These are phyloP conservation scores for Gavialis gangeticus DNA, from an alignment of 2,113 vertebrate genomes.

Conservation along the genomic window DNA sequence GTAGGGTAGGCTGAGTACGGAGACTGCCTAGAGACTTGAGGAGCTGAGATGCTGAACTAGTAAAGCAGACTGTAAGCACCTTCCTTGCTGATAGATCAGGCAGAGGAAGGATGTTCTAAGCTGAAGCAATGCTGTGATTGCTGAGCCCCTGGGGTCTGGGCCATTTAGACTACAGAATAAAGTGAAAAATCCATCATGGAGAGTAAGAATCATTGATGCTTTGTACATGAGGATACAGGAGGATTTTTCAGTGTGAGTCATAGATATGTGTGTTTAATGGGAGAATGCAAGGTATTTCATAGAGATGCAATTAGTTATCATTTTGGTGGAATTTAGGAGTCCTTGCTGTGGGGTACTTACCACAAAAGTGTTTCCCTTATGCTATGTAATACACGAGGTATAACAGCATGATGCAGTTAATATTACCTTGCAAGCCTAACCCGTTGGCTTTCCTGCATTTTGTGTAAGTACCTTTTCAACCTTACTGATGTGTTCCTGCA, in stretches of 20 bases:
- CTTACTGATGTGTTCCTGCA: too few species aligned
- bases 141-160: background rate
- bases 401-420: too few species aligned
- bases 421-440: too few species aligned
- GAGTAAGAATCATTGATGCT: background rate
- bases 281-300: background rate
- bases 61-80: background rate
- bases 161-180: background rate
- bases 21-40: background rate
- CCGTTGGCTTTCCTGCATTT: too few species aligned
- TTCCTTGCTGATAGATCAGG: background rate
- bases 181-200: background rate
- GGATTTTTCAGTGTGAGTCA: background rate
- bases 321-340: background rate
- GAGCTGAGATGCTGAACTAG: background rate
- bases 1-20: background rate
- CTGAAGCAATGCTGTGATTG: background rate
- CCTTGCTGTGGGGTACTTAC: background rate
- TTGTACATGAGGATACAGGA: background rate
- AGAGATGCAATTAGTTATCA: background rate
- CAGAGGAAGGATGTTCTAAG: background rate
- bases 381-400: background rate
- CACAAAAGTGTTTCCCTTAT: background rate
- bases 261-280: background rate
- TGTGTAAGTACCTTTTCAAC: too few species aligned